Evolutionary conservation across 2,888 invertebrate species (phyloP).

Genomic region (Drosophila differens): DNA sequence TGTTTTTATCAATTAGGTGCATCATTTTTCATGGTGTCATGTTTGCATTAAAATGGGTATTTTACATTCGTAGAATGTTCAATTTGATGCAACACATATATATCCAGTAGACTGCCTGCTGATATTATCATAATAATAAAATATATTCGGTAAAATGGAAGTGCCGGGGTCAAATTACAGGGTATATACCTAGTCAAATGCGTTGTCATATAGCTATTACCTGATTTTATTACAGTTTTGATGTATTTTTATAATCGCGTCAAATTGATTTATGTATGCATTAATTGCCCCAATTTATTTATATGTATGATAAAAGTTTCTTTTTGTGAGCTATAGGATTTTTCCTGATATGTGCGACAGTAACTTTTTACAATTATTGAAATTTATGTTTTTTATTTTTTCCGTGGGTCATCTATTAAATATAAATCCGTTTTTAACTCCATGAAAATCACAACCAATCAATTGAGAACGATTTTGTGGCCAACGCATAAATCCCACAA

Average conservation of each 20-base stretch:
- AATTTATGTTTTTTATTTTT: background rate
- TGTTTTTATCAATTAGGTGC: conserved; percentile 58
- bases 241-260: conserved; percentile 38
- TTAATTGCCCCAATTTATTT: conserved; percentile 59
- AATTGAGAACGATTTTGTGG: conserved; percentile 48
- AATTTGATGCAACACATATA: background rate
- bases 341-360: background rate
- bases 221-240: background rate
- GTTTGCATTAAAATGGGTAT: conserved; percentile 8
- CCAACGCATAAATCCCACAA: conserved; percentile 24
- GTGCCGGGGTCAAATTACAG: background rate
- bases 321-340: background rate
- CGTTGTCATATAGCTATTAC: background rate
- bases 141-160: background rate
- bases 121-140: background rate
- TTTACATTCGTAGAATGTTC: background rate
- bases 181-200: conserved; percentile 8
- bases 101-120: background rate
- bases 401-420: background rate
- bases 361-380: conserved; percentile 7
- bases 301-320: conserved; percentile 16
- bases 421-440: conserved; percentile 19
- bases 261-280: conserved; percentile 60
- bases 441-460: conserved; percentile 34
- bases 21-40: conserved; percentile 37